Base-by-base conservation (phyloP, 2,113 vertebrate genomes). In the Oreochromis niloticus region DNA sequence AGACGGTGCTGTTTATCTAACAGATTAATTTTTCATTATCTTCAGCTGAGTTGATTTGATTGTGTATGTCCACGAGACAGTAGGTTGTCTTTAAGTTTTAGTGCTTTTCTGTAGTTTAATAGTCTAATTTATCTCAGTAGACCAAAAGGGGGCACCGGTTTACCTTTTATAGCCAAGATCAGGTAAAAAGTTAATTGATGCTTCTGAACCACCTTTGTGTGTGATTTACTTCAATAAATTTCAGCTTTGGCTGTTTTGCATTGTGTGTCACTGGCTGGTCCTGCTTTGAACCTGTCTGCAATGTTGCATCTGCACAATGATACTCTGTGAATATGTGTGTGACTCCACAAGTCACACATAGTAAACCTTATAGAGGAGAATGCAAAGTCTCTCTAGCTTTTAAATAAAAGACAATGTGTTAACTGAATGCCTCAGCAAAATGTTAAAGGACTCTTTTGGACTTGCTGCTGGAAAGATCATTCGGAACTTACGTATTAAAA, bases 121-220 rank as follows among this genome's bases (percentile, higher is more conserved):
- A 54, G 34, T 41, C 32, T 81, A 2, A 43, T 41, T 61, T 68
- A 41, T 82, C 30, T 66, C 12, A 71, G 24, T 22, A 68, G 6
- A 88, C 85, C 91, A 92, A 94, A 36, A 92, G 90, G 84, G 87
- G 92, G 90, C 92, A 86, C 56, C 91, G 59, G 59, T 86, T 39
- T 82, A 75, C 75, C 78, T 89, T 85, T 87, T 41, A 85, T 84
- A 36, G 48, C 14, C 52, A 50, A 3, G 2, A 75, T 12, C 27
- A 82, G n/a, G 19, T 83, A 22, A 92, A 91, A 80, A 24, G 14
- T 80, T 85, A 12, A 86, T 13, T 16, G 17, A 81, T 52, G 22
- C 81, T 81, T 84, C n/a, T 81, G 66, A 81, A 75, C 87, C 22
- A 54, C 34, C 84, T 75, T 78, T 50, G 24, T 50, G 24, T 78